Percentiles rank a stretch among this genome's conserved stretches.
phyloP scores from a whole-genome alignment of 2,113 vertebrate genomes.

The Mobula hypostoma region DNA sequence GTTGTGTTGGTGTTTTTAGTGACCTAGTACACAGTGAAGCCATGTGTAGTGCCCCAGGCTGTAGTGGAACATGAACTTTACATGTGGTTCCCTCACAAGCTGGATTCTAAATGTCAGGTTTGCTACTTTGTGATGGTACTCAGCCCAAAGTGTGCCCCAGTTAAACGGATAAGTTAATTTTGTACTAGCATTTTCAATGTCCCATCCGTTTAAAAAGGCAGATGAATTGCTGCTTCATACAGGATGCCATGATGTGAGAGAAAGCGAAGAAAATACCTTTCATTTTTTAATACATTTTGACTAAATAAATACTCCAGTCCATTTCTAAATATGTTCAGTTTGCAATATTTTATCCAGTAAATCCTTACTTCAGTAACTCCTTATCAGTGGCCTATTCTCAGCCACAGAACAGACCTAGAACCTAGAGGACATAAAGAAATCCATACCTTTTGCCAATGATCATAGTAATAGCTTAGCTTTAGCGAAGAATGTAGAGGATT shows the following conservation, averaged over 20 bases:
- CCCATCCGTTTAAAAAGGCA: background rate
- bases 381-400: background rate
- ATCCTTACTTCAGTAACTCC: background rate
- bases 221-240: background rate
- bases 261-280: background rate
- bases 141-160: background rate
- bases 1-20: background rate
- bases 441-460: background rate
- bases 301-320: constrained; percentile 7
- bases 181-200: background rate
- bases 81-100: background rate
- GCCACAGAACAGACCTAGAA: background rate
- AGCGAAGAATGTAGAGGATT: background rate
- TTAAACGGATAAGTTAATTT: background rate
- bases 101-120: background rate
- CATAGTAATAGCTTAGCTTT: background rate
- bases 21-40: background rate
- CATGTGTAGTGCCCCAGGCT: background rate
- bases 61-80: background rate
- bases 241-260: background rate
- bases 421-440: background rate
- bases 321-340: constrained; percentile 10
- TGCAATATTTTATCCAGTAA: background rate
- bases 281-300: background rate
- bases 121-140: background rate